Percentiles rank a stretch among this genome's conserved stretches.
These are phyloP conservation scores for Agrochola circellaris DNA, from an alignment of 2,888 invertebrate genomes.

Conservation along the genomic window DNA sequence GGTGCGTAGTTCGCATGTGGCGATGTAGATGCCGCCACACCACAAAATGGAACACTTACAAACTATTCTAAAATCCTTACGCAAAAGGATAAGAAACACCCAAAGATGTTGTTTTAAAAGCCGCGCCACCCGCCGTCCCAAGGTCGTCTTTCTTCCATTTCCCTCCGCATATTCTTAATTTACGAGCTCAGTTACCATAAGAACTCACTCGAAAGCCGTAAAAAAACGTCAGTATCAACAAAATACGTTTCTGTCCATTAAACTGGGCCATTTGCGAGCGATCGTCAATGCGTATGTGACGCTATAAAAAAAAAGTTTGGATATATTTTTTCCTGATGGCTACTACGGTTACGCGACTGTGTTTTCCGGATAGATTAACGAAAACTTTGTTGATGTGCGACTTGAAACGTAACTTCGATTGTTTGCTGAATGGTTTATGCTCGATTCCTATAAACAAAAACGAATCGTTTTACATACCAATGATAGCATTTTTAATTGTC, in stretches of 20 bases:
- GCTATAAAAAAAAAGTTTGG: constrained; percentile 68
- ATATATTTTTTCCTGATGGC: constrained; percentile 43
- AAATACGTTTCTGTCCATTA: constrained; percentile 73
- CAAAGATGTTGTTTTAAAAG: constrained; percentile 60
- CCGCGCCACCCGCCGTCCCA: constrained; percentile 35
- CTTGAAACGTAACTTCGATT: neutral
- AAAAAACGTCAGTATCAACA: constrained; percentile 69
- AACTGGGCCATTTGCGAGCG: constrained; percentile 64
- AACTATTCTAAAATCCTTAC: constrained; percentile 36
- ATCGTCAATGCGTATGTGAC: constrained; percentile 71
- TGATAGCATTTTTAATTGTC: too few relatives aligned
- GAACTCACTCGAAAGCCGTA: constrained; percentile 71
- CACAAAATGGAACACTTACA: constrained; percentile 16
- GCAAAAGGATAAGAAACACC: constrained; percentile 38
- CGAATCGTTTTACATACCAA: too few relatives aligned
- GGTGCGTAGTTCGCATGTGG: too few relatives aligned
- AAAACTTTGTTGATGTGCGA: neutral
- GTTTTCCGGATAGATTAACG: neutral
- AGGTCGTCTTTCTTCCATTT: constrained; percentile 63
- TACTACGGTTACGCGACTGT: constrained; percentile 17
- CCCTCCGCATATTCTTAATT: constrained; percentile 68
- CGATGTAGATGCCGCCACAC: too few relatives aligned
- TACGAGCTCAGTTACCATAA: constrained; percentile 68
- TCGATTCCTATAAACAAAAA: too few relatives aligned
- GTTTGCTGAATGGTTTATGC: neutral